These are phyloP conservation scores for Lasiurus cinereus DNA, from an alignment of 2,113 vertebrate genomes.

Conservation along the genomic window DNA sequence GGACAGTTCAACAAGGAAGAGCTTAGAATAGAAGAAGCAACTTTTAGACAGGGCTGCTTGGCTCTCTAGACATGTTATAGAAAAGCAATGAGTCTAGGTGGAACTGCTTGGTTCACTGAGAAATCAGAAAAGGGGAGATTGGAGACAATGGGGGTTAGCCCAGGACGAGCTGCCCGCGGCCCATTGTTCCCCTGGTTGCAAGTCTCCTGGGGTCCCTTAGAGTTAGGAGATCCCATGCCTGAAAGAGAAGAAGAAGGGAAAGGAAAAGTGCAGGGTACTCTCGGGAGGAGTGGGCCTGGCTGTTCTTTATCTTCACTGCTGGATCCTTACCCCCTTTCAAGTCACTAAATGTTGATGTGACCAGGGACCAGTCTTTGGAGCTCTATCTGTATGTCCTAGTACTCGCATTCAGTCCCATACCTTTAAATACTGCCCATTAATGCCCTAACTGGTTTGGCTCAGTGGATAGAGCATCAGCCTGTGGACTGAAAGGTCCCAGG, in stretches of 20 bases:
- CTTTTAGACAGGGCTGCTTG: not conserved
- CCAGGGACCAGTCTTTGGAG: not conserved
- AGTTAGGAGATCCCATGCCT: not conserved
- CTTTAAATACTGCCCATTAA: not conserved
- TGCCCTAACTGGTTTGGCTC: too few species aligned
- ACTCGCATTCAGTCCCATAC: not conserved
- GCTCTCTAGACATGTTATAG: not conserved
- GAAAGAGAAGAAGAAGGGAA: not conserved
- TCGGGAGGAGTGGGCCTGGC: not conserved
- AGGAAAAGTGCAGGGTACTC: not conserved
- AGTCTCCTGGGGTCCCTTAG: not conserved
- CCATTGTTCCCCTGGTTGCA: not conserved
- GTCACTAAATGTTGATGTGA: not conserved
- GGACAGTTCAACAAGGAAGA: not conserved
- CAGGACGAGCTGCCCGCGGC: not conserved
- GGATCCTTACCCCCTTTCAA: not conserved
- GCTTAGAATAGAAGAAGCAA: not conserved
- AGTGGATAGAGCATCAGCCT: too few species aligned
- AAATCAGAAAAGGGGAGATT: not conserved
- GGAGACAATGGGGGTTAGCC: not conserved
- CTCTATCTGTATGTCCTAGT: not conserved
- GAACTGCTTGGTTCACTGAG: not conserved
- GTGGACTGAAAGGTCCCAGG: too few species aligned
- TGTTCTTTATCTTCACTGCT: conserved; percentile 8
- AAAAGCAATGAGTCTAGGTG: not conserved